Conservation (phyloP, 2,113 vertebrate genomes). For the Pedionomus torquatus region DNA sequence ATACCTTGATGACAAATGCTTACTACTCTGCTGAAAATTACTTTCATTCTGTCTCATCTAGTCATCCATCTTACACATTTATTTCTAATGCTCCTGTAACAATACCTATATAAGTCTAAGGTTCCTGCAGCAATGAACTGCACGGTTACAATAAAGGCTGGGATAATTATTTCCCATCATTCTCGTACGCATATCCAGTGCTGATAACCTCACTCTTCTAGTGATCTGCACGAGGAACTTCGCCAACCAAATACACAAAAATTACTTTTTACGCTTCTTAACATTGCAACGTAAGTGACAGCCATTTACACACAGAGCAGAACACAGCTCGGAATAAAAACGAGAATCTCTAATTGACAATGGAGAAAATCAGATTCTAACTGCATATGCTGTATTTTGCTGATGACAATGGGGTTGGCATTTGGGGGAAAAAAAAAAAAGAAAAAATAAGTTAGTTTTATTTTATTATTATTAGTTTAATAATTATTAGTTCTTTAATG, state of each 20-base stretch:
- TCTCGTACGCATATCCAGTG: background rate
- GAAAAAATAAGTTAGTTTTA: too few species aligned
- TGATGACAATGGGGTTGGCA: background rate
- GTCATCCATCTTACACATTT: background rate
- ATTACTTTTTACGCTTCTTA: background rate
- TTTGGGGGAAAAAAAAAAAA: too few species aligned
- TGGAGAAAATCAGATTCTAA: conserved; percentile 24
- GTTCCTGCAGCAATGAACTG: background rate
- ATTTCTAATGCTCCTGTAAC: background rate
- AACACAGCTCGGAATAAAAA: background rate
- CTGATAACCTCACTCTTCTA: background rate
- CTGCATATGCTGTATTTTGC: conserved; percentile 14
- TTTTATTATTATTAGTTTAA: too few species aligned
- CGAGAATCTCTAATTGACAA: background rate
- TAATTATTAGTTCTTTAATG: background rate
- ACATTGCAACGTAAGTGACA: background rate
- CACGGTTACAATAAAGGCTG: background rate
- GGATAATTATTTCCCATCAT: background rate
- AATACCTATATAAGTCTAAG: background rate
- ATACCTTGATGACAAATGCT: background rate
- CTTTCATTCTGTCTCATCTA: background rate
- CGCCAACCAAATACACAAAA: background rate
- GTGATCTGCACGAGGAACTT: background rate
- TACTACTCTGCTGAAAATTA: background rate
- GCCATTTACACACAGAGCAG: background rate